A percentile compares a stretch with the other conserved stretches of the same genome.
These are phyloP conservation scores for Centrocercus urophasianus DNA, from an alignment of 2,113 vertebrate species.

Conservation along the genomic window DNA sequence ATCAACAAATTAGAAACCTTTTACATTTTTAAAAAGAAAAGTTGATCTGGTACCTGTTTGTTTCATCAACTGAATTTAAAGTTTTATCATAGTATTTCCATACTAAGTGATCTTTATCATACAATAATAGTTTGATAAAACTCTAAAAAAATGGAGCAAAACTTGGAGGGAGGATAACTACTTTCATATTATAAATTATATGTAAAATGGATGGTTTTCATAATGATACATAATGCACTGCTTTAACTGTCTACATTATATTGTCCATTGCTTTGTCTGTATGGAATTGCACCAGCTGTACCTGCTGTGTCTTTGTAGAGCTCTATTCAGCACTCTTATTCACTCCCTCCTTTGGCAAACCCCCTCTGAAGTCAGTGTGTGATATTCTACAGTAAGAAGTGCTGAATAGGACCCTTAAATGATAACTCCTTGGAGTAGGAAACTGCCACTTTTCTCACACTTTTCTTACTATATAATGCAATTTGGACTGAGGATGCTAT, in stretches of 20 bases:
- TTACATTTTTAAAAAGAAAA: neutral
- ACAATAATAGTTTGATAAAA: conserved; percentile 45
- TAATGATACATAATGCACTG: conserved; percentile 66
- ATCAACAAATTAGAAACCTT: neutral
- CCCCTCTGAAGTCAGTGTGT: conserved; percentile 57
- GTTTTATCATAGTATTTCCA: conserved; percentile 35
- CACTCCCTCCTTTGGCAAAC: conserved; percentile 56
- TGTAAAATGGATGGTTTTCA: conserved; percentile 64
- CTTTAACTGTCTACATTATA: conserved; percentile 59
- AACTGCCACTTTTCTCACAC: conserved; percentile 56
- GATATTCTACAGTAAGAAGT: conserved; percentile 47
- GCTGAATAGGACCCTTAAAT: conserved; percentile 56
- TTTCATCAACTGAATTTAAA: conserved; percentile 6
- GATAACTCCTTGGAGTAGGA: conserved; percentile 44
- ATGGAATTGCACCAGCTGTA: conserved; percentile 69
- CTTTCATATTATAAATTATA: conserved; percentile 67
- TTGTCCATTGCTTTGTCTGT: conserved; percentile 54
- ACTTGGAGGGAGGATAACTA: conserved; percentile 68
- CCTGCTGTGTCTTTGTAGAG: conserved; percentile 72
- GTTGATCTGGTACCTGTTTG: neutral
- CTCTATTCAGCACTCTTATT: conserved; percentile 65
- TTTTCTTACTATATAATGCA: conserved; percentile 43
- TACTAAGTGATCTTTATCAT: conserved; percentile 4
- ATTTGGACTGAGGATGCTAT: conserved; percentile 40
- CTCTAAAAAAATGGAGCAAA: conserved; percentile 61